phyloP scores from a whole-genome alignment of 2,797 vertebrate species.

The Hydrophis major region DNA sequence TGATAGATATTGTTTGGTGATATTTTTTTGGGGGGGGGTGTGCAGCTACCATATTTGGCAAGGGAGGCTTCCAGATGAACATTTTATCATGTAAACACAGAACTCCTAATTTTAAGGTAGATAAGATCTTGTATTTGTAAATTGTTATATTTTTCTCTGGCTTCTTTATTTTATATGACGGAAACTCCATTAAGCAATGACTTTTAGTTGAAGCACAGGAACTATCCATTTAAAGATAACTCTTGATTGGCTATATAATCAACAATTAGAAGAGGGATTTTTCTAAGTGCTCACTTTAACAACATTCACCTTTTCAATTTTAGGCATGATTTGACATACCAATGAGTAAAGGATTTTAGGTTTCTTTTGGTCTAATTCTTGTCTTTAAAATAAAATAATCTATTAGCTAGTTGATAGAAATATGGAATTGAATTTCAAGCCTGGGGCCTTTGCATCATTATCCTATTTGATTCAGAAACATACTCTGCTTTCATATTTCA shows the following conservation, averaged over 20 bases:
- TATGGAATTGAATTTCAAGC: conserved; percentile 34
- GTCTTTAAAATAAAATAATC: not conserved
- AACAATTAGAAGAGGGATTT: not conserved
- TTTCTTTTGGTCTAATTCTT: not conserved
- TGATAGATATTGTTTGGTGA: not conserved
- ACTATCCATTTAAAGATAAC: not conserved
- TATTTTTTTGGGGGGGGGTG: not conserved
- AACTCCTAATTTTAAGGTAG: not conserved
- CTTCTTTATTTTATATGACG: not conserved
- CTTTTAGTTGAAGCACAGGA: not conserved
- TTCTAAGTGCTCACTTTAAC: not conserved
- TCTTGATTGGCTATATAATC: not conserved
- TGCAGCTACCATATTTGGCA: not conserved
- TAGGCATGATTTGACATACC: not conserved
- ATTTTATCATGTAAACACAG: not conserved
- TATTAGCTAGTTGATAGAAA: not conserved
- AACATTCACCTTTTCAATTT: not conserved
- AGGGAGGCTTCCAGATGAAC: not conserved
- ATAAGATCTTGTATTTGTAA: not conserved
- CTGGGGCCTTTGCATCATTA: conserved; percentile 39
- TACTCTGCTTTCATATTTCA: conserved; percentile 48
- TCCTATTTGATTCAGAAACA: conserved; percentile 23
- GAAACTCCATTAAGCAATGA: not conserved
- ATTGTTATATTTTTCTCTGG: not conserved
- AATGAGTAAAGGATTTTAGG: not conserved